A percentile compares a stretch with the other conserved stretches of the same genome.
These are phyloP conservation scores for Crepidodera aurea DNA, from an alignment of 2,888 invertebrate species.

Conservation along the genomic window DNA sequence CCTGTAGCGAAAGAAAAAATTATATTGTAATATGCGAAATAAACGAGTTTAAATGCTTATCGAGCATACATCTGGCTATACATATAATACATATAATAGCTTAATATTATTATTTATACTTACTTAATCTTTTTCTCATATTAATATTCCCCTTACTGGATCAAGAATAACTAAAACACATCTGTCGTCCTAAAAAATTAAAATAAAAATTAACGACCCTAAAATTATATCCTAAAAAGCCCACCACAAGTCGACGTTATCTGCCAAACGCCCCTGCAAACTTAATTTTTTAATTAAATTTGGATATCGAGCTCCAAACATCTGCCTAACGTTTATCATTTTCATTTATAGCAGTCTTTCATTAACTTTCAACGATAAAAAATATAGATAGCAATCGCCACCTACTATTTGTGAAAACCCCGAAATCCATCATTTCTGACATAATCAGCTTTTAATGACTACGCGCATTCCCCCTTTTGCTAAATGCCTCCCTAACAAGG, in stretches of 20 bases:
- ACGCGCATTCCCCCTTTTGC: neutral
- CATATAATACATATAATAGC: too few relatives aligned
- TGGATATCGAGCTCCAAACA: constrained; percentile 21
- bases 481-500: constrained; percentile 8
- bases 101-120: too few relatives aligned
- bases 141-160: too few relatives aligned
- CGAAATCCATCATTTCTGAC: constrained; percentile 27
- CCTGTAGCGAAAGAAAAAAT: too few relatives aligned
- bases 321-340: constrained; percentile 23
- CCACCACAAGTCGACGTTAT: constrained; percentile 19
- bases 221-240: constrained; percentile 10
- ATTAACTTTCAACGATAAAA: constrained; percentile 13
- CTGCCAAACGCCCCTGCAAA: constrained; percentile 21
- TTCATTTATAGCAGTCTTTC: constrained; percentile 20
- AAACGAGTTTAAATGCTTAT: too few relatives aligned
- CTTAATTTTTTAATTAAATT: constrained; percentile 26
- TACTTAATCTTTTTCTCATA: too few relatives aligned
- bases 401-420: constrained; percentile 9
- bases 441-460: constrained; percentile 28
- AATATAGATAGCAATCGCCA: constrained; percentile 22
- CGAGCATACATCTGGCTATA: too few relatives aligned
- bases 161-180: too few relatives aligned
- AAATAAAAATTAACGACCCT: neutral
- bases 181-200: neutral
- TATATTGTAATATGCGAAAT: too few relatives aligned